Base-by-base conservation (phyloP, 1,140 invertebrate genomes). In the Mya arenaria region DNA sequence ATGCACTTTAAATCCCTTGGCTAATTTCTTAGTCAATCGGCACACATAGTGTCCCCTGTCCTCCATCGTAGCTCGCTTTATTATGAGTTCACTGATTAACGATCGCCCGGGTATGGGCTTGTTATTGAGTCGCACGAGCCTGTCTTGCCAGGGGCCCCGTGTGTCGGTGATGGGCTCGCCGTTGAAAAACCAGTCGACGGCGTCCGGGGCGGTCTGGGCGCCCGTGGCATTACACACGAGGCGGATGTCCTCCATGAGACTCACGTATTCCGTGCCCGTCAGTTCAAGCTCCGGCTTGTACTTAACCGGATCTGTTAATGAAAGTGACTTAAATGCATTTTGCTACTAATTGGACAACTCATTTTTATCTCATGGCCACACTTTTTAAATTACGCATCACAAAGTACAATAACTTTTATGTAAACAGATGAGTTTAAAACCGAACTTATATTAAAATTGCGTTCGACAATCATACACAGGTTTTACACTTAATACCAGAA, bases 121-220 rank as follows among this genome's bases (percentile, higher is more conserved):
- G 15, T 41, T 32, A 23, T 73, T 82, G 36, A 82, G 17, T 65
- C 65, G 23, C 1, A 36, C 13, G 6, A 62, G 19, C 10, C 79
- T 36, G 8, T 48, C 58, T 25, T 30, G 28, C 68, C 68, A 82
- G 17, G 25, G 23, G 17, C 68, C 55, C 5, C 65, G 72, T 6
- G 4, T 82, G 39, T 72, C 68, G 48, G 3, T 65, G 32, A 82
- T 82, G 13, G 37, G 13, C 19, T 86, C 66, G n/a, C 84, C 84
- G 48, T 86, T 71, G 25, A 84, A 84, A 68, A 87, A 89, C 87
- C 87, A 89, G 82, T 89, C 87, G 48, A 89, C 82, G 23, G 84
- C 79, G 25, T 89, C 87, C 5, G 86, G 86, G 0, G 85, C 84
- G 41, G 81, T 79, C 4, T 44, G 4, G 6, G 82, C 85, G 15